Base-by-base conservation (phyloP, 2,797 vertebrate genomes). In the Mus caroli region DNA sequence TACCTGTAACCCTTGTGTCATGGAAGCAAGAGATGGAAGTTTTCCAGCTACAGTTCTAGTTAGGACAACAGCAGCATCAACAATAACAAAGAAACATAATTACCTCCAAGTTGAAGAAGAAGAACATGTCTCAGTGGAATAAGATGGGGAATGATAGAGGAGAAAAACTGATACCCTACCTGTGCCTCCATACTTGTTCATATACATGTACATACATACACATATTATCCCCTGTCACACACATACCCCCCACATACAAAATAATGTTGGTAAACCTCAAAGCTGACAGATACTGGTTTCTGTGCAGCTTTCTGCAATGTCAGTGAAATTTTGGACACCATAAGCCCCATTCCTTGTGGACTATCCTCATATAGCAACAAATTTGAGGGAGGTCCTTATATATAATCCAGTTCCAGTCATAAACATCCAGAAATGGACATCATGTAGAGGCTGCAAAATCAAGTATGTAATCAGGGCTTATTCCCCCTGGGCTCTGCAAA, bases 131-230 rank as follows among this genome's bases (percentile, higher is more conserved):
- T 50, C 28, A 79, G 19, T 54, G 34, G 8, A 22, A n/a, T 6
- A 20, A 54, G 3, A 11, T 73, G 19, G n/a, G 40, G 69, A 37
- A 73, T 24, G 37, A 43, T 31, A 31, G 56, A 43, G 26, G 37
- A 62, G 0, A 40, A 28, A 19, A 20, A 5, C 10, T 46, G 40
- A 22, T 10, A 64, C 40, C 2, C 5, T 13, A 6, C 1, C 22
- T 17, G 17, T 84, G 26, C 9, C 17, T 62, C 58, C 15, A 62
- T 15, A 46, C 13, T 22, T 52, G 31, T 31, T 52, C 26, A 78
- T 20, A 20, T 26, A 13, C 28, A 54, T 52, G 14, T 54, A 3
- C 80, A 43, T 43, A 43, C 43, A 19, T n/a, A 34, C 20, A 40
- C 71, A 22, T 28, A 67, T 28, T 50, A 77, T 1, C 12, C 11